Percentiles rank a stretch among this genome's conserved stretches.
Conservation (phyloP, 2,888 invertebrate species). For the Dicyrtomina minuta region DNA sequence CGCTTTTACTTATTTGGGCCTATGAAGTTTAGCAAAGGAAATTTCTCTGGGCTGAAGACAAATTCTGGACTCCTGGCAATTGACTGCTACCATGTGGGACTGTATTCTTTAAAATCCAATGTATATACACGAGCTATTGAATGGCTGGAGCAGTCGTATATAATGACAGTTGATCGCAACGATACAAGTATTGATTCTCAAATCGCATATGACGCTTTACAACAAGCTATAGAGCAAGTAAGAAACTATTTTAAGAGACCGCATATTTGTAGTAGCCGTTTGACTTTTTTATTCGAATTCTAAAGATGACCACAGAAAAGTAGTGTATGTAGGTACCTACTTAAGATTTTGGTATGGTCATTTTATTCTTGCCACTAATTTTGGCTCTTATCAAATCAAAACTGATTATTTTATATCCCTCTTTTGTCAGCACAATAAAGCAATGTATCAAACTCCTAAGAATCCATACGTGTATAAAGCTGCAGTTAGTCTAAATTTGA, state of each 20-base stretch:
- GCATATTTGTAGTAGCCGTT: background rate
- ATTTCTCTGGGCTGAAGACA: slow-evolving; percentile 41
- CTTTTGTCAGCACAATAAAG: slow-evolving; percentile 53
- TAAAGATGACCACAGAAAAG: too few species aligned
- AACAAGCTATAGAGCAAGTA: slow-evolving; percentile 41
- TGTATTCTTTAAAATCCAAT: slow-evolving; percentile 54
- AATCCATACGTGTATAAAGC: slow-evolving; percentile 25
- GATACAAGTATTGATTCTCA: slow-evolving; percentile 53
- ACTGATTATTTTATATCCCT: too few species aligned
- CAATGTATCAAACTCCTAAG: slow-evolving; percentile 13
- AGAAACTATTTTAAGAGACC: background rate
- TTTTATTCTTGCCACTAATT: background rate
- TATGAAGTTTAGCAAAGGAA: slow-evolving; percentile 50
- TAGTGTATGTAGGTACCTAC: too few species aligned
- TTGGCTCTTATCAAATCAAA: too few species aligned
- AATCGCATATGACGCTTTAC: slow-evolving; percentile 37
- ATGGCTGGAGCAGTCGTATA: slow-evolving; percentile 56
- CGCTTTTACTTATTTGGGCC: slow-evolving; percentile 1
- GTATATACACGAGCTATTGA: slow-evolving; percentile 56
- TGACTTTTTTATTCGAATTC: too few species aligned
- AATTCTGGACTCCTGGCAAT: slow-evolving; percentile 54
- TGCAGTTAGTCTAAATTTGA: slow-evolving; percentile 16
- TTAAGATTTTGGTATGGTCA: too few species aligned
- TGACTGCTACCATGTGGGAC: slow-evolving; percentile 57
- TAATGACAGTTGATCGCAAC: slow-evolving; percentile 53